Evolutionary conservation across 2,797 vertebrate species (phyloP).

Genomic region (Melopsittacus undulatus): DNA sequence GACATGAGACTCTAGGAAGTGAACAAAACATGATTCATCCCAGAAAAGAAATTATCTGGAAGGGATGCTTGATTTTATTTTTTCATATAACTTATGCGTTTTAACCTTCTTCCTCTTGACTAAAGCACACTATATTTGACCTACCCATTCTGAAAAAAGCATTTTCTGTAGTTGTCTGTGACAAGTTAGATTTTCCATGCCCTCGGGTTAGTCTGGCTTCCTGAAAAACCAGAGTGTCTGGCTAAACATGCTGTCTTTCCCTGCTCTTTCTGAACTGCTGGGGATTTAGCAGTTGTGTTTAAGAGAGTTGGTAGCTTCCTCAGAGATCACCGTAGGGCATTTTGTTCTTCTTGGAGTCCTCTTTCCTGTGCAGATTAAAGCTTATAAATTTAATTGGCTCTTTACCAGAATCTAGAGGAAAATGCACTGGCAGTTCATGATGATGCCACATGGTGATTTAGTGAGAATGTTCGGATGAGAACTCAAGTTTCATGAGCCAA

Average conservation of each 20-base stretch:
- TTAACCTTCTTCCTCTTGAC: neutral
- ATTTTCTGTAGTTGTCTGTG: neutral
- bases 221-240: neutral
- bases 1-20: neutral
- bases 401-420: neutral
- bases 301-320: neutral
- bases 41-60: neutral
- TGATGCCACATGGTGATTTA: neutral
- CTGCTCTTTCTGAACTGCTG: neutral
- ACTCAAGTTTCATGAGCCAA: neutral
- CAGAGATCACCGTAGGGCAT: too few species aligned
- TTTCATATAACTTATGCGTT: neutral
- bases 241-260: neutral
- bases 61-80: neutral
- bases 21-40: neutral
- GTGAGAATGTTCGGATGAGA: neutral
- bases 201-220: neutral
- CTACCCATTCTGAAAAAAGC: neutral
- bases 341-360: neutral
- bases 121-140: neutral
- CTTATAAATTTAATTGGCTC: accelerated
- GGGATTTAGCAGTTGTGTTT: neutral
- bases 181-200: neutral
- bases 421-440: accelerated
- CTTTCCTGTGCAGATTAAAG: neutral